Evolutionary conservation across 2,797 vertebrate species (phyloP), one percentile per base, ranked within the genome.

Genomic region (Pagetopsis macropterus): DNA sequence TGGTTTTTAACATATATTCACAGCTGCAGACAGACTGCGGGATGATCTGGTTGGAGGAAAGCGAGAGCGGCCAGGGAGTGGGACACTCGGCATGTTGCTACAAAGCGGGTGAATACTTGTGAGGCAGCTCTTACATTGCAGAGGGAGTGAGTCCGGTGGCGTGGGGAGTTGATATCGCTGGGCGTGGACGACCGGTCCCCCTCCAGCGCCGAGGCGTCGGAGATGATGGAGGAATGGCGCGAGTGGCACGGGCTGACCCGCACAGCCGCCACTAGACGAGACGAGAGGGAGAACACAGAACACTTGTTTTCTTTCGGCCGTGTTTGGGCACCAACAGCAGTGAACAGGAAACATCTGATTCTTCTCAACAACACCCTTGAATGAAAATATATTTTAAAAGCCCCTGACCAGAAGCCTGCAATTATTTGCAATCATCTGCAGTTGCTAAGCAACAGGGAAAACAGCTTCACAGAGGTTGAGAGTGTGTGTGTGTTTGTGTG

Each of bases 121-220:
- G 75, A 67, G 71, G 80, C 78, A 85, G 88, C 83, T 91, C 98
- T 99, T 96, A 99, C 98, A 65, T 99, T 99, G 96, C 98, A 99
- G 93, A 99, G 98, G 3, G 98, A 99, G 93, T 99, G 98, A 2
- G 98, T 99, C 95, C 98, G 96, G 88, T 99, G 98, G 71, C 98
- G 96, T 0, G 98, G 98, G 0, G 98, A 99, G 95, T 99, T 99
- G 95, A 99, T 97, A 94, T 99, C 98, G 0, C 97, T 99, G 0
- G 98, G 97, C 0, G 98, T 99, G 76, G 98, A 98, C 0, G 97
- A 99, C 21, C 98, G 93, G 93, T 99, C 98, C 0, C 96, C 98
- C 85, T 99, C 98, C 12, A 96, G 86, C 0, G 96, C 96, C 0
- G 98, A 98, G 7, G 96, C 96, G 0, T 99, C 98, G 0, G 98